Evolutionary conservation across 2,888 invertebrate species (phyloP), one percentile per base, ranked within the genome.

Genomic region (Polietes domitor): DNA sequence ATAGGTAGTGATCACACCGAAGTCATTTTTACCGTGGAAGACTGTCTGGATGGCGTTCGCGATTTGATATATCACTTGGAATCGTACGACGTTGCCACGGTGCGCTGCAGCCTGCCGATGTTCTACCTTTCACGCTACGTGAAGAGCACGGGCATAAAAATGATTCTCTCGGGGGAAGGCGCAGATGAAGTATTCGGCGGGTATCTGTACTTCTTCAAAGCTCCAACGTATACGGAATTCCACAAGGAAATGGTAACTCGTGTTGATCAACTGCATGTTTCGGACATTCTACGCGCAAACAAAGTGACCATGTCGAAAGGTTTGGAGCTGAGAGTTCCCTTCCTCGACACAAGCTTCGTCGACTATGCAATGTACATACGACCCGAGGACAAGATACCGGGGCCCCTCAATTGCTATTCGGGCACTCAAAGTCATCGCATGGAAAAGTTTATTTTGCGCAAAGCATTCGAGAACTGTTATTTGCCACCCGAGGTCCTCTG

Each of bases 161-260:
- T 98, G 72, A 94, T 98, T 76, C 95, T 97, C 85, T 98, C 98
- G 82, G 98, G 98, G 1, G 98, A 98, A 93, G 98, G 98, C 1
- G 97, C 98, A 0, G 98, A 98, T 92, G 98, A 98, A 93, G 92
- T 98, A 70, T 97, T 97, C 15, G 98, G 98, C 88, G 98, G 98
- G 0, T 98, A 98, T 89, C 96, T 98, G 89, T 98, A 98, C 91
- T 98, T 98, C 92, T 95, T 97, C 90, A 97, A 97, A 88, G 97
- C 98, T 0, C 98, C 98, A 10, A 94, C 93, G 82, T 92, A 94
- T 12, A 90, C 93, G 43, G 95, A 94, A 12, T 97, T 95, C 7
- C 96, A 97, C 88, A 93, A 94, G 53, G 98, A 98, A 92, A 96
- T 97, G 89, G 92, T 92, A 0, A 89, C 88, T 80, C 93, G 97